Evolutionary conservation across 2,113 vertebrate genomes (phyloP).

Genomic region (Stomatorhinus ivindoensis): DNA sequence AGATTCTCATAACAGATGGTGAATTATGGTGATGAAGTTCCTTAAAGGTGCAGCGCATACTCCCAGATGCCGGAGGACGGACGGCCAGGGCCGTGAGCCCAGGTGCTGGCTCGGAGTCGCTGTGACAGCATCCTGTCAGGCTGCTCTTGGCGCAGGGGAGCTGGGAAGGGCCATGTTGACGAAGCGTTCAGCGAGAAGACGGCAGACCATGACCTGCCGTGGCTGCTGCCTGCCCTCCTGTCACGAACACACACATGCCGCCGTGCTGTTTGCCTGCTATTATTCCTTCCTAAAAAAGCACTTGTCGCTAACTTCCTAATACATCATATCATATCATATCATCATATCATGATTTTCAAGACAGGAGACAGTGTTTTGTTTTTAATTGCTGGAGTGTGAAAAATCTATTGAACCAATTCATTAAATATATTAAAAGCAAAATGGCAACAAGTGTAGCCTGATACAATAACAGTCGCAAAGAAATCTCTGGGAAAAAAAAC

Average conservation of each 20-base stretch:
- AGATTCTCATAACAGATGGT: conserved; percentile 1
- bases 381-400: background rate
- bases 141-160: background rate
- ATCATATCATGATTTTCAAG: background rate
- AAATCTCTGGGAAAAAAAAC: conserved; percentile 21
- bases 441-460: background rate
- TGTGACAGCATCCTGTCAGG: background rate
- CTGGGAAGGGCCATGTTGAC: background rate
- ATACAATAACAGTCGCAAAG: conserved; percentile 1
- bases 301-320: background rate
- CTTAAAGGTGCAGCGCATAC: background rate
- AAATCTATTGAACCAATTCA: background rate
- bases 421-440: background rate
- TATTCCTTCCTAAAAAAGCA: background rate
- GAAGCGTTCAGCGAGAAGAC: background rate
- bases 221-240: background rate
- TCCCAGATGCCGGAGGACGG: background rate
- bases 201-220: background rate
- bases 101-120: background rate
- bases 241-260: background rate
- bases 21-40: conserved; percentile 1
- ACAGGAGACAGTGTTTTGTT: background rate
- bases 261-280: background rate
- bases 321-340: conserved; percentile 7
- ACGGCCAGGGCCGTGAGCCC: background rate